Evolutionary conservation across 2,797 vertebrate genomes (phyloP).

Genomic region (Cirrhinus molitorella): DNA sequence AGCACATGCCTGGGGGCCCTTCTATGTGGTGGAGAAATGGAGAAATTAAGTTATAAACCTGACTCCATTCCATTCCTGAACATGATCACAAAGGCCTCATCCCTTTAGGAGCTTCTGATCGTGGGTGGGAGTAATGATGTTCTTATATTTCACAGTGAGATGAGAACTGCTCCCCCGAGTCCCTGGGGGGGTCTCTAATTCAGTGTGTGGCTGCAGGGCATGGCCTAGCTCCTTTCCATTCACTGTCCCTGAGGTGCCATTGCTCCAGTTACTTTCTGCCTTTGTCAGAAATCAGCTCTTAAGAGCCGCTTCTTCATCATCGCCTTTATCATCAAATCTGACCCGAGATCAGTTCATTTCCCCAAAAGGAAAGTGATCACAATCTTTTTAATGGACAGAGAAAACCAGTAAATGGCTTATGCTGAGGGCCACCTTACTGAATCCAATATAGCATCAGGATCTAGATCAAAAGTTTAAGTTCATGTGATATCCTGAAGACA

Average conservation of each 20-base stretch:
- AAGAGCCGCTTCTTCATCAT: slow-evolving; percentile 46
- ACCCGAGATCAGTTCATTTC: slow-evolving; percentile 32
- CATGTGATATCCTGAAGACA: not conserved
- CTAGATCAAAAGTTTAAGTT: slow-evolving; percentile 5
- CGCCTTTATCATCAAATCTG: slow-evolving; percentile 48
- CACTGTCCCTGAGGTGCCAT: slow-evolving; percentile 56
- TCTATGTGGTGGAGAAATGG: not conserved
- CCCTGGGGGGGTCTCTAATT: slow-evolving; percentile 64
- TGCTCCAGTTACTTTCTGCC: slow-evolving; percentile 60
- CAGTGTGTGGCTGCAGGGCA: slow-evolving; percentile 58
- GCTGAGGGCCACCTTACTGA: not conserved
- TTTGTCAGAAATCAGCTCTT: slow-evolving; percentile 57
- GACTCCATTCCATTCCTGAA: slow-evolving; percentile 33
- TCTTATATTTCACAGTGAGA: slow-evolving; percentile 71
- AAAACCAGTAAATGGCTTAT: slow-evolving; percentile 8
- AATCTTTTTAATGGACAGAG: slow-evolving; percentile 37
- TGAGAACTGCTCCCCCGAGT: slow-evolving; percentile 58
- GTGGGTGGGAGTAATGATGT: slow-evolving; percentile 66
- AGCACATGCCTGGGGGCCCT: slow-evolving; percentile 5
- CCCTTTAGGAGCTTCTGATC: slow-evolving; percentile 56
- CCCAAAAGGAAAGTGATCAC: slow-evolving; percentile 20
- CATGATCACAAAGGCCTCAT: slow-evolving; percentile 59
- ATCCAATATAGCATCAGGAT: not conserved
- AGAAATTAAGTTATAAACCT: slow-evolving; percentile 23
- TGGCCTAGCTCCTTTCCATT: slow-evolving; percentile 55